Conservation (phyloP, 2,888 invertebrate genomes). For the Leptogaster cylindrica region DNA sequence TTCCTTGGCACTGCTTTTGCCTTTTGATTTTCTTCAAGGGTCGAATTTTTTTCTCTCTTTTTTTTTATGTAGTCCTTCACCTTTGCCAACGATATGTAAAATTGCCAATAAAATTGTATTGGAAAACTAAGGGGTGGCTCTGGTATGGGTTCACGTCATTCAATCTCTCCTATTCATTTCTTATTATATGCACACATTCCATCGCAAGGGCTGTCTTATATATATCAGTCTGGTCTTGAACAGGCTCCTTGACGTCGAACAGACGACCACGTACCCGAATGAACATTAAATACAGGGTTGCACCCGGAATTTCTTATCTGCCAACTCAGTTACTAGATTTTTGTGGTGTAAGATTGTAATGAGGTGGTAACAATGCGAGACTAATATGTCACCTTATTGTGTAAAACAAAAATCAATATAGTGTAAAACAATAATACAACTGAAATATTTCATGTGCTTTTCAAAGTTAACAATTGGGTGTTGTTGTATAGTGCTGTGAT, state of each 20-base stretch:
- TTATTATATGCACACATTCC: slow-evolving; percentile 33
- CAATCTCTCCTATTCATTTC: slow-evolving; percentile 21
- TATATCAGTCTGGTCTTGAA: slow-evolving; percentile 22
- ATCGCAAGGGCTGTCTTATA: slow-evolving; percentile 7
- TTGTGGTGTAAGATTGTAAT: slow-evolving; percentile 35
- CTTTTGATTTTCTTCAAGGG: slow-evolving; percentile 38
- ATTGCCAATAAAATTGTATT: slow-evolving; percentile 46
- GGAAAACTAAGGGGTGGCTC: slow-evolving; percentile 1
- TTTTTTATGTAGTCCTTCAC: slow-evolving; percentile 35
- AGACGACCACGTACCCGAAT: slow-evolving; percentile 16
- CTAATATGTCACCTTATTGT: background rate
- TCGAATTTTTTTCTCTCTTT: slow-evolving; percentile 6
- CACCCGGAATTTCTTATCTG: slow-evolving; percentile 39
- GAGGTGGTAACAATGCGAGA: slow-evolving; percentile 21
- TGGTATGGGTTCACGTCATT: slow-evolving; percentile 36
- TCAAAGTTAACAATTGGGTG: too few species aligned
- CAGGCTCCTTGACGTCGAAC: slow-evolving; percentile 21
- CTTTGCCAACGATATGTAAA: slow-evolving; percentile 44
- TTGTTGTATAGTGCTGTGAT: too few species aligned
- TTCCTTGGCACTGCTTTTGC: slow-evolving; percentile 33
- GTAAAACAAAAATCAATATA: slow-evolving; percentile 10
- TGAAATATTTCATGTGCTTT: too few species aligned
- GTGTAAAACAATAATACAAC: background rate
- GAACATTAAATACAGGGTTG: slow-evolving; percentile 35
- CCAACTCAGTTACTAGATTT: slow-evolving; percentile 36